These are phyloP conservation scores for Epiblema foenella DNA, from an alignment of 2,888 invertebrate genomes.

Conservation along the genomic window DNA sequence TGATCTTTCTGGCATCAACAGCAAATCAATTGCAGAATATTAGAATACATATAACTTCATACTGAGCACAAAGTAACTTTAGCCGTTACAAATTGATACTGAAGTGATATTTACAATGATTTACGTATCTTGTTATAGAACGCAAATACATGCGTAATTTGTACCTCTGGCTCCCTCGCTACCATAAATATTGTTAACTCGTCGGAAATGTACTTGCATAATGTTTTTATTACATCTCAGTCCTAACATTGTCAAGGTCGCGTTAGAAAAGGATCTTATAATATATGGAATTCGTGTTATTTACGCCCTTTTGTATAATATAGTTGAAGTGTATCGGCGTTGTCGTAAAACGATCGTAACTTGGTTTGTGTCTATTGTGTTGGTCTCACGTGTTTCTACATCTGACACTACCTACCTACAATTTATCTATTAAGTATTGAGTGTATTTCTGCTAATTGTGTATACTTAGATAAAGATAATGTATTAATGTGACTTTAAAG, in stretches of 20 bases:
- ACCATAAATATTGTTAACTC: constrained; percentile 19
- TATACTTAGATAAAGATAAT: neutral
- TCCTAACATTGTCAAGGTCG: constrained; percentile 15
- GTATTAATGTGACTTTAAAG: too few species aligned
- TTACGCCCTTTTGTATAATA: constrained; percentile 4
- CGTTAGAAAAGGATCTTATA: constrained; percentile 2
- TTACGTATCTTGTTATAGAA: neutral
- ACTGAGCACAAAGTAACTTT: too few species aligned
- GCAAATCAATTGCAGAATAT: too few species aligned
- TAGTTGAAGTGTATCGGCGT: constrained; percentile 6
- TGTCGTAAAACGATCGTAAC: constrained; percentile 16
- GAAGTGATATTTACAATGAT: constrained; percentile 2
- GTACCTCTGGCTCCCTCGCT: constrained; percentile 17
- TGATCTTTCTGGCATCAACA: too few species aligned
- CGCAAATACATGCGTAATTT: constrained; percentile 3
- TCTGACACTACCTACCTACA: constrained; percentile 17
- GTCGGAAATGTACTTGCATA: constrained; percentile 17
- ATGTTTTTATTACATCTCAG: neutral
- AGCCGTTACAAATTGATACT: neutral
- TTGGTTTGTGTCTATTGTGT: constrained; percentile 17
- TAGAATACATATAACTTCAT: too few species aligned
- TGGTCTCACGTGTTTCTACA: constrained; percentile 19
- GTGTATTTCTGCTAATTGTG: neutral
- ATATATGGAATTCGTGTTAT: neutral
- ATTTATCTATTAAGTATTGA: neutral